Percentiles rank a stretch among this genome's conserved stretches.
These are phyloP conservation scores for Cephonodes hylas DNA, from an alignment of 2,888 invertebrate genomes.

Conservation along the genomic window DNA sequence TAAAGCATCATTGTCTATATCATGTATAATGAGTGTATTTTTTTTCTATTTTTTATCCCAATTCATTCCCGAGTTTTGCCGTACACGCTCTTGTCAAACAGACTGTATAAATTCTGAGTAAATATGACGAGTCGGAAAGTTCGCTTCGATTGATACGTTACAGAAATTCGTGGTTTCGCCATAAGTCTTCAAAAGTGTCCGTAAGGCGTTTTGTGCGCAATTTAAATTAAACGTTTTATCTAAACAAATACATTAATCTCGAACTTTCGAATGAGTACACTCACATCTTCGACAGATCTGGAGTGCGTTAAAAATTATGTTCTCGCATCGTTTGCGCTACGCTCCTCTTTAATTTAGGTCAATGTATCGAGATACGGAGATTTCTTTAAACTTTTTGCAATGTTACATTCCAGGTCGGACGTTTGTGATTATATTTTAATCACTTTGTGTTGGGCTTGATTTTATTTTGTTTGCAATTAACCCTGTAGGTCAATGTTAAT, in stretches of 20 bases:
- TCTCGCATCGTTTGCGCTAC: not conserved
- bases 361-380: slow-evolving; percentile 6
- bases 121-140: no score
- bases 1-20: no score
- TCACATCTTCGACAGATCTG: not conserved
- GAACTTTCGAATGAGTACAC: not conserved
- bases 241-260: not conserved
- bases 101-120: no score
- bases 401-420: not conserved
- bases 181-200: no score
- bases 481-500: not conserved
- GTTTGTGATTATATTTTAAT: not conserved
- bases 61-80: no score
- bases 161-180: no score
- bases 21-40: no score
- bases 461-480: not conserved
- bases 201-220: not conserved
- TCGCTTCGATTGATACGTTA: no score
- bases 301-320: slow-evolving; percentile 10
- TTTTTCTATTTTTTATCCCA: no score
- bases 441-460: not conserved
- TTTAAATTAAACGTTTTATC: not conserved
- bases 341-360: slow-evolving; percentile 8
- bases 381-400: not conserved
- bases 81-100: no score